Conservation (phyloP, 2,888 invertebrate species). For the Zhuqinia jingwanae region DNA sequence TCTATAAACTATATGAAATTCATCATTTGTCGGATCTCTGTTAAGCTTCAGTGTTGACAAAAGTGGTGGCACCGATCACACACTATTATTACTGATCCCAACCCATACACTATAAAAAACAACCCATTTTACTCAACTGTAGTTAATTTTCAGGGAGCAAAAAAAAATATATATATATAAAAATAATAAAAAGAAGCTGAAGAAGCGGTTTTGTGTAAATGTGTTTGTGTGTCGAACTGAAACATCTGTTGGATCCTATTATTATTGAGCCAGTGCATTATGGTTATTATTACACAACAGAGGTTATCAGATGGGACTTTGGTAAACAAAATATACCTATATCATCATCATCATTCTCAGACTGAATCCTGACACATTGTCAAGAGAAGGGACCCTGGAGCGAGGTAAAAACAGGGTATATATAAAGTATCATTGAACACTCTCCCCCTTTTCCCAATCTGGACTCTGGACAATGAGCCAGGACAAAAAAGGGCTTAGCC, state of each 20-base stretch:
- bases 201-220: constrained; percentile 7
- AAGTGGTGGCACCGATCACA: constrained; percentile 60
- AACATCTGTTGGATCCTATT: constrained; percentile 70
- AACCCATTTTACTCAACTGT: background rate
- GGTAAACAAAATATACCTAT: constrained; percentile 63
- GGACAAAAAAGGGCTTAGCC: constrained; percentile 52
- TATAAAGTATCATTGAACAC: constrained; percentile 57
- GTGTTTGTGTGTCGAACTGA: constrained; percentile 64
- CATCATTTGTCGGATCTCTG: constrained; percentile 22
- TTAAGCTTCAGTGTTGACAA: constrained; percentile 56
- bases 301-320: constrained; percentile 68
- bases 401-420: constrained; percentile 53
- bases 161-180: too few relatives aligned
- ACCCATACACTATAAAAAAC: background rate
- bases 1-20: background rate
- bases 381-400: constrained; percentile 19
- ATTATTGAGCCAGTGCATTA: constrained; percentile 49
- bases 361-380: too few relatives aligned
- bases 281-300: constrained; percentile 66
- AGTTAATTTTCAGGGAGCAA: constrained; percentile 14
- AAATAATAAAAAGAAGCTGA: constrained; percentile 5
- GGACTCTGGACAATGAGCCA: constrained; percentile 5
- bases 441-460: constrained; percentile 42
- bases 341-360: constrained; percentile 13
- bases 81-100: constrained; percentile 36